phyloP scores from a whole-genome alignment of 2,113 vertebrate species.

The Zapus hudsonius region DNA sequence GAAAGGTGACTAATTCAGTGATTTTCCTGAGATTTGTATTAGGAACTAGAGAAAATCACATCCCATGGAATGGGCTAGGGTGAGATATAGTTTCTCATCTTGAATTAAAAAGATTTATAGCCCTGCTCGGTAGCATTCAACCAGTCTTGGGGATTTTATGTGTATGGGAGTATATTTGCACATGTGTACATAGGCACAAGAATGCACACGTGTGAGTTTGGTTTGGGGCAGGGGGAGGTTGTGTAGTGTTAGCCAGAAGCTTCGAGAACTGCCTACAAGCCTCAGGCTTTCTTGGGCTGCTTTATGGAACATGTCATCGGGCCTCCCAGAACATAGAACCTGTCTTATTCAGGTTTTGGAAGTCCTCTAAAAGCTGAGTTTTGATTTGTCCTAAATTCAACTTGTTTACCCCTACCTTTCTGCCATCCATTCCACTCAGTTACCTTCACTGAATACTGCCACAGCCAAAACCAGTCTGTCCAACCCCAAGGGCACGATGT shows the following conservation, averaged over 20 bases:
- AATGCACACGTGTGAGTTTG: background rate
- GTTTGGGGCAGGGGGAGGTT: background rate
- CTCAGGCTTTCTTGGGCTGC: background rate
- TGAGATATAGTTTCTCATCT: background rate
- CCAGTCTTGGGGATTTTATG: background rate
- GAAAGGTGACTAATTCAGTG: background rate
- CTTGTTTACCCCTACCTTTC: background rate
- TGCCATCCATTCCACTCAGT: background rate
- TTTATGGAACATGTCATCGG: background rate
- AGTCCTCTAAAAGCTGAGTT: background rate
- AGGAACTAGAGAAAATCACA: background rate
- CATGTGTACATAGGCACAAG: fast-evolving
- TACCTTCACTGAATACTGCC: slow-evolving; percentile 94
- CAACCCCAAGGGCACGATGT: slow-evolving; percentile 85
- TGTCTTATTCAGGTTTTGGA: background rate
- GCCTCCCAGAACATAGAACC: background rate
- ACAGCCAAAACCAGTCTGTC: slow-evolving; percentile 89
- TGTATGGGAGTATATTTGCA: background rate
- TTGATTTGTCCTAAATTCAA: background rate
- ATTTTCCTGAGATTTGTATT: background rate
- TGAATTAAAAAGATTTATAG: background rate
- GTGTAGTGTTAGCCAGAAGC: background rate
- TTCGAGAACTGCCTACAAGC: background rate
- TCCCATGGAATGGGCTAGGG: fast-evolving
- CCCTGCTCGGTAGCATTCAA: background rate